Percentiles rank a stretch among this genome's conserved stretches.
These are phyloP conservation scores for Sarcophaga peregrina DNA, from an alignment of 1,140 invertebrate species.

Conservation along the genomic window DNA sequence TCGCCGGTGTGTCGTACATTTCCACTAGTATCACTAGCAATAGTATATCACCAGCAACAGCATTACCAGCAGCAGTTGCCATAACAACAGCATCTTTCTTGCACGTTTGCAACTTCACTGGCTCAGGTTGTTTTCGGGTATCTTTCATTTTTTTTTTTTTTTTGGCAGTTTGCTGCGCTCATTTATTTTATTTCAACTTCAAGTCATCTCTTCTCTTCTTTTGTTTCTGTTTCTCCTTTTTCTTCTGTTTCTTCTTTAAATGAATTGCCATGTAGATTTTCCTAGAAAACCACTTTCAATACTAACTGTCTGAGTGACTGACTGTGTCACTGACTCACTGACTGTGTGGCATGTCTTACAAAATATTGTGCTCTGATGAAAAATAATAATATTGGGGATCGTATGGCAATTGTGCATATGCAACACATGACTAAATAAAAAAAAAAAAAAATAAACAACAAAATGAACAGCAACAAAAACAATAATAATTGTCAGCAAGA, in stretches of 20 bases:
- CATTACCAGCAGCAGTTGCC: conserved; percentile 25
- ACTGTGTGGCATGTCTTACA: conserved; percentile 1
- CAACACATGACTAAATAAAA: not conserved
- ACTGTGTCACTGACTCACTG: not conserved
- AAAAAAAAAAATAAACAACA: not conserved
- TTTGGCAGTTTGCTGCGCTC: too few species aligned
- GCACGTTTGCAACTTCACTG: too few species aligned
- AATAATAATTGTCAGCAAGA: not conserved
- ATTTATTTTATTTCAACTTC: not conserved
- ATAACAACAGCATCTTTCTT: too few species aligned
- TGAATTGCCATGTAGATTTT: not conserved
- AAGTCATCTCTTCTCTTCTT: too few species aligned
- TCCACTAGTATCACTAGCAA: not conserved
- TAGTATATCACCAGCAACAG: not conserved
- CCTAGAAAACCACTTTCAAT: conserved; percentile 21
- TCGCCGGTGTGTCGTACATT: not conserved
- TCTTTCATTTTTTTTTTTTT: too few species aligned
- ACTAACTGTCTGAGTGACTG: not conserved
- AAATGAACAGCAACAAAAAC: conserved; percentile 7
- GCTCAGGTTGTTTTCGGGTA: too few species aligned
- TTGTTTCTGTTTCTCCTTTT: not conserved
- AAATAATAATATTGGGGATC: too few species aligned
- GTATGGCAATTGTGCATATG: not conserved
- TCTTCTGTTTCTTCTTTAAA: not conserved
- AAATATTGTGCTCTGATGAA: not conserved